These are phyloP conservation scores for Myotis daubentonii DNA, from an alignment of 2,797 vertebrate species.

Conservation along the genomic window DNA sequence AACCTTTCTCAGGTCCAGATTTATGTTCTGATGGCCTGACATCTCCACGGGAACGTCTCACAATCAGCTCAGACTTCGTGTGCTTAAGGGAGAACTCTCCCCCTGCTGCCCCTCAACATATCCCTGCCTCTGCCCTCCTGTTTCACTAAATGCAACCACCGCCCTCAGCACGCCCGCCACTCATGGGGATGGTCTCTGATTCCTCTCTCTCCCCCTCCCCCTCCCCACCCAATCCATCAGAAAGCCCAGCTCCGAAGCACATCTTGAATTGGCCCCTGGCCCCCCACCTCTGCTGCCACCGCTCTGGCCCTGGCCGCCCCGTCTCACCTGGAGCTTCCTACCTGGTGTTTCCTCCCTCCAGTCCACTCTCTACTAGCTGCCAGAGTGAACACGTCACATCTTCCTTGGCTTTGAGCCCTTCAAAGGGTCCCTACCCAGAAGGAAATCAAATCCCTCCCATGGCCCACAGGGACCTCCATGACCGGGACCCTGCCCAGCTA, in stretches of 20 bases:
- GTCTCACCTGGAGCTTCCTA: background rate
- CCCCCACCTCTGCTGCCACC: background rate
- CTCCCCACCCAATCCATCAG: background rate
- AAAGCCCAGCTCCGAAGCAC: background rate
- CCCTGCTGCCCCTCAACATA: background rate
- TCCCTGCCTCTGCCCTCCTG: background rate
- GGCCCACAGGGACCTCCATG: fast-evolving
- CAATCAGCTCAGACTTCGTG: background rate
- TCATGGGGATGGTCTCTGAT: no score
- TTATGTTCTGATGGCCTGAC: background rate
- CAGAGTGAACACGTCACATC: fast-evolving
- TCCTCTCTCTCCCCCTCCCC: background rate
- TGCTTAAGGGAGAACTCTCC: background rate
- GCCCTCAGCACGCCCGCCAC: fast-evolving
- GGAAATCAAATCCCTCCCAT: background rate
- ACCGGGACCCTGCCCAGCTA: background rate
- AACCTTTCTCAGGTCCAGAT: background rate
- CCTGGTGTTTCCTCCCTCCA: background rate
- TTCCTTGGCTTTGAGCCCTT: background rate
- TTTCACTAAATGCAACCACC: background rate
- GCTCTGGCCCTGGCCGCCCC: background rate
- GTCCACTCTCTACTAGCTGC: background rate
- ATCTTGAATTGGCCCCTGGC: fast-evolving
- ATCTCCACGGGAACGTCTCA: background rate
- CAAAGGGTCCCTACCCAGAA: background rate